Percentiles rank a stretch among this genome's conserved stretches.
Conservation (phyloP, 2,888 invertebrate species). For the Melanargia galathea region DNA sequence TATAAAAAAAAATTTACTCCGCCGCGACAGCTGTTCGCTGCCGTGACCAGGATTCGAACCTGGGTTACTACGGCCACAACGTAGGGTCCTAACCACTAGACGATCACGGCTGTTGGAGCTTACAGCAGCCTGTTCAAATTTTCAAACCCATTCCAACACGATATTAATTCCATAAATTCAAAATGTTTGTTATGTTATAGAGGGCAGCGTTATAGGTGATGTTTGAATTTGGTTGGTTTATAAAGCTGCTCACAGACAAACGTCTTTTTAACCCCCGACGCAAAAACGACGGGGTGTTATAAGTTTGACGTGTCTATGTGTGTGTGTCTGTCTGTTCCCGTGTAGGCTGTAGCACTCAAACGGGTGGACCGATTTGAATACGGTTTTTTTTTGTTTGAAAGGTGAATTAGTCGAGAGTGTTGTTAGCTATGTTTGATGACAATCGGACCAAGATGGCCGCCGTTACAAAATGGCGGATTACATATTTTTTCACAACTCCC, state of each 20-base stretch:
- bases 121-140: slow-evolving; percentile 47
- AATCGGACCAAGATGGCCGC: no score
- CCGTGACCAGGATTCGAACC: slow-evolving; percentile 86
- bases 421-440: no score
- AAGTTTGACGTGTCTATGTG: no score
- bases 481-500: no score
- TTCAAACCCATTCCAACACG: slow-evolving; percentile 7
- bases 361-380: no score
- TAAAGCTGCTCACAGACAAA: neutral
- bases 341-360: no score
- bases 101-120: slow-evolving; percentile 76
- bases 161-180: slow-evolving; percentile 25
- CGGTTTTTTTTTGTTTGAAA: no score
- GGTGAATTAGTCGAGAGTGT: no score
- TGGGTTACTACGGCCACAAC: slow-evolving; percentile 90
- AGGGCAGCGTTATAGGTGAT: neutral
- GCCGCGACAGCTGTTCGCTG: slow-evolving; percentile 48
- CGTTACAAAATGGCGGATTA: no score
- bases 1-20: slow-evolving; percentile 31
- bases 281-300: no score
- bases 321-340: no score
- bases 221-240: slow-evolving; percentile 25
- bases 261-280: no score
- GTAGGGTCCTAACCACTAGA: slow-evolving; percentile 89
- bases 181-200: slow-evolving; percentile 15